Evolutionary conservation across 2,888 invertebrate species (phyloP).

Genomic region (Leptopilina myrica): DNA sequence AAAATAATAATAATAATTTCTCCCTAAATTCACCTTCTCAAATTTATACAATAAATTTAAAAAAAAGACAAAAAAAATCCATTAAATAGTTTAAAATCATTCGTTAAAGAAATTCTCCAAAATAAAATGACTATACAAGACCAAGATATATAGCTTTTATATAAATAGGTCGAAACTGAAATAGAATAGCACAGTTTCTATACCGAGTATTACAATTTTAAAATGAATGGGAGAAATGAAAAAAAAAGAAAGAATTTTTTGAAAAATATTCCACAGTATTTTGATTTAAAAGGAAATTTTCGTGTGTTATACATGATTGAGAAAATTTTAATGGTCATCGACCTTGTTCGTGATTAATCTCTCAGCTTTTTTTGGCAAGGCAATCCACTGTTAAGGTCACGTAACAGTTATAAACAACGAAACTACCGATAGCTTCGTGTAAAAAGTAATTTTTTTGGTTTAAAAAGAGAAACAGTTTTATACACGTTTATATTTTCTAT

Average conservation of each 20-base stretch:
- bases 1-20: no score
- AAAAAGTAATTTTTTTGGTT: neutral
- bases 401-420: neutral
- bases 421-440: neutral
- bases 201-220: slow-evolving; percentile 14
- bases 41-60: neutral
- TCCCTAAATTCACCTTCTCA: no score
- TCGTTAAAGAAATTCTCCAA: slow-evolving; percentile 26
- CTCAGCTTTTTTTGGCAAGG: slow-evolving; percentile 14
- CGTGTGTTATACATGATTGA: neutral
- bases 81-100: slow-evolving; percentile 58
- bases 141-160: slow-evolving; percentile 16
- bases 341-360: slow-evolving; percentile 16
- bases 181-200: slow-evolving; percentile 40
- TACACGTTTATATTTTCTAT: no score
- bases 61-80: slow-evolving; percentile 45
- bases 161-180: slow-evolving; percentile 27
- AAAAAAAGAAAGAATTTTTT: no score
- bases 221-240: no score
- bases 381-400: slow-evolving; percentile 7
- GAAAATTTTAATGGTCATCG: neutral
- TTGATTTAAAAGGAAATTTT: no score
- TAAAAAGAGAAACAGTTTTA: no score
- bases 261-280: no score
- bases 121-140: slow-evolving; percentile 26